phyloP scores from a whole-genome alignment of 2,797 vertebrate species.

The Pseudochirops corinnae region DNA sequence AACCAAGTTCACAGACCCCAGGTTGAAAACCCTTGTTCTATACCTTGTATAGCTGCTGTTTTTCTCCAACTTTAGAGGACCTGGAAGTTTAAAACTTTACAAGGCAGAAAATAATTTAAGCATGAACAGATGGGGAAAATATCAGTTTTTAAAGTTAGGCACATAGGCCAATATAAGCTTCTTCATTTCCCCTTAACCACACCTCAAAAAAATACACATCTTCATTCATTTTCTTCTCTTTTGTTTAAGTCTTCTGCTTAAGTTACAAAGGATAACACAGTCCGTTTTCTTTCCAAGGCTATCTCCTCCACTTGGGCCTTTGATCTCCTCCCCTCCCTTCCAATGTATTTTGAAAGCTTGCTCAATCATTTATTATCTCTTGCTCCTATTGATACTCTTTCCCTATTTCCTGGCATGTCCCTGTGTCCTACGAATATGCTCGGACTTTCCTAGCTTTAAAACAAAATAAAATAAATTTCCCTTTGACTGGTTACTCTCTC shows the following conservation, averaged over 20 bases:
- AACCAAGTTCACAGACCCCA: background rate
- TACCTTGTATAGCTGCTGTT: background rate
- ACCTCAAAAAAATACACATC: background rate
- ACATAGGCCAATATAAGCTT: background rate
- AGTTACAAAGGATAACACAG: background rate
- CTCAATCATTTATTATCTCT: background rate
- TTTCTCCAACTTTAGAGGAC: background rate
- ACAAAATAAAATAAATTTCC: background rate
- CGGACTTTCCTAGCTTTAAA: background rate
- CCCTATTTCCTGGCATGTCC: background rate
- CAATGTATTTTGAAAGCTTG: background rate
- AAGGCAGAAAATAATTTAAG: background rate
- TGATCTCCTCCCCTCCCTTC: too few species aligned
- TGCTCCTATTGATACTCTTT: background rate
- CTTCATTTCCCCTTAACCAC: background rate
- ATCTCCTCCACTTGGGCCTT: too few species aligned
- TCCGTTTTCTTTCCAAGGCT: background rate
- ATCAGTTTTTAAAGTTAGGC: background rate
- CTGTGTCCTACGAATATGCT: background rate
- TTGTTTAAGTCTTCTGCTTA: background rate
- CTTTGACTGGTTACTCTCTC: background rate
- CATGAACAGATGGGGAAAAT: background rate
- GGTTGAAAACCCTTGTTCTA: background rate
- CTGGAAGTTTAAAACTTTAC: background rate
- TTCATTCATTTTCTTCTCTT: background rate